Percentiles rank a stretch among this genome's conserved stretches.
Conservation (phyloP, 2,888 invertebrate species). For the Melanophora roralis region DNA sequence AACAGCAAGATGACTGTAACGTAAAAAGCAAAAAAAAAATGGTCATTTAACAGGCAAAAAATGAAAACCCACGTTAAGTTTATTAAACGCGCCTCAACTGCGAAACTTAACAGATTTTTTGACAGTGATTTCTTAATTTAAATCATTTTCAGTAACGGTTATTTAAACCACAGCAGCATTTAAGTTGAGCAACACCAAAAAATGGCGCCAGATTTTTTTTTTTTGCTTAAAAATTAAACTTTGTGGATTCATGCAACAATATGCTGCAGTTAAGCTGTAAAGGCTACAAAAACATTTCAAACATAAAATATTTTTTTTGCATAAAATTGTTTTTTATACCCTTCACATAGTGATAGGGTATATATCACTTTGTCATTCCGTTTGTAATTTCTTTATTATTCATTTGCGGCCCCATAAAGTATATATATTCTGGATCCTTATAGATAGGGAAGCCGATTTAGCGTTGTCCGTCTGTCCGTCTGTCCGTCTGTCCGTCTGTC, state of each 20-base stretch:
- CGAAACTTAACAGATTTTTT: constrained; percentile 70
- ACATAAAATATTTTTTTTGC: constrained; percentile 28
- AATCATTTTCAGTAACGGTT: constrained; percentile 64
- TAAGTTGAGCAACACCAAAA: constrained; percentile 7
- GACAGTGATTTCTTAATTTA: constrained; percentile 72
- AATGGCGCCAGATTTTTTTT: constrained; percentile 64
- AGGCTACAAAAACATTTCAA: neutral
- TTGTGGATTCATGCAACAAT: constrained; percentile 29
- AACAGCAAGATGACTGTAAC: constrained; percentile 6
- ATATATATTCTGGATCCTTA: too few species aligned
- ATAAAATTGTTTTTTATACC: constrained; percentile 51
- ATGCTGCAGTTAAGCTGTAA: constrained; percentile 44
- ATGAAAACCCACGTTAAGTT: constrained; percentile 42
- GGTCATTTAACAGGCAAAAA: neutral
- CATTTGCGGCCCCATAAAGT: too few species aligned
- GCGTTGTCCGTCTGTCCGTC: too few species aligned
- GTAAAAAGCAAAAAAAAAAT: neutral
- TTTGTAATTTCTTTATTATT: too few species aligned
- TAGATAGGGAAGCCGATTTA: too few species aligned
- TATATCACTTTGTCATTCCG: too few species aligned
- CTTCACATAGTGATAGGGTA: too few species aligned
- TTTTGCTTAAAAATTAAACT: constrained; percentile 10
- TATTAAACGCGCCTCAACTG: constrained; percentile 63
- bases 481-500: too few species aligned
- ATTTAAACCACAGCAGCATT: constrained; percentile 13